Evolutionary conservation across 2,888 invertebrate genomes (phyloP), one percentile per base, ranked within the genome.

Genomic region (Cylindroiulus punctatus): DNA sequence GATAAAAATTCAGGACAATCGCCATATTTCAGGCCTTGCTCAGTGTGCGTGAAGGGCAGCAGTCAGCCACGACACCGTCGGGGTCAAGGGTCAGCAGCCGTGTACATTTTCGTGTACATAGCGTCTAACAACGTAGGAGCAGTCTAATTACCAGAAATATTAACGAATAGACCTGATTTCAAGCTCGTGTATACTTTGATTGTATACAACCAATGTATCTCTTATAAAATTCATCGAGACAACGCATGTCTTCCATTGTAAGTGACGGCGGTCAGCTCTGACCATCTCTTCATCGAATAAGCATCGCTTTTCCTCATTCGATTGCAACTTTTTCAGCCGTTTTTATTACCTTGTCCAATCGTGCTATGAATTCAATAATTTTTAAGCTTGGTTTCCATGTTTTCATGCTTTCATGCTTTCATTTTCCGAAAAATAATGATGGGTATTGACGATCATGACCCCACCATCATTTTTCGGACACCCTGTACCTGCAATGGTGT

Each of bases 241-340:
- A 57, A 57, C 57, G 57, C 57, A 57, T 57, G 57, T 57, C 57
- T 57, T 57, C 57, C 57, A 57, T 57, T 57, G 57, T 57, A 57
- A 57, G 57, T 57, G 57, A 57, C 22, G 57, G 57, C 22, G 57
- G 57, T 57, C 57, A 57, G 17, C 5, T 47, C 19, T 47, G 47
- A 47, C 47, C 47, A 47, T 12, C 47, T 57, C 57, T 47, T n/a
- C 47, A 47, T 47, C 22, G 57, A 57, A 57, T 57, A 57, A 57
- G 57, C 22, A 57, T 57, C 57, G 57, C 57, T 57, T 57, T 57
- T 57, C 17, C 17, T 47, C 19, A 47, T 47, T 47, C 47, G 17
- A 47, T 47, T 47, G 47, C 17, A 47, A 47, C n/a, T 47, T 47
- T 47, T 3, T 47, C 47, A 12, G 17, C 47, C 4, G 17, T 47